These are phyloP conservation scores for Caenorhabditis sp. DNA, from an alignment of 2,888 invertebrate species.

Conservation along the genomic window DNA sequence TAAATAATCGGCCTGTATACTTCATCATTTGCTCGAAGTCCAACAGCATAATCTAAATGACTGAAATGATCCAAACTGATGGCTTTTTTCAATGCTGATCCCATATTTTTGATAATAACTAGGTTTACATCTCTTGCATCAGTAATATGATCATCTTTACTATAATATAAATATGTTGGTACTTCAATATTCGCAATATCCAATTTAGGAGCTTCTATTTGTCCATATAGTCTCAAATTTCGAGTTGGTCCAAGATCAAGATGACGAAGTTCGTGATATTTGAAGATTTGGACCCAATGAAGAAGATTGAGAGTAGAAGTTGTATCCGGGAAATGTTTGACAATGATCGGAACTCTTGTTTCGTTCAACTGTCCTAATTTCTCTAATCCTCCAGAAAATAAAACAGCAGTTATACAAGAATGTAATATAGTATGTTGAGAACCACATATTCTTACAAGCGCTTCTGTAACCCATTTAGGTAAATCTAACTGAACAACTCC, in stretches of 20 bases:
- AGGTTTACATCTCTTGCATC: slow-evolving; percentile 25
- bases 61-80: slow-evolving; percentile 36
- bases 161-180: slow-evolving; percentile 33
- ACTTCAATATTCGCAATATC: slow-evolving; percentile 32
- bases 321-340: slow-evolving; percentile 29
- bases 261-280: slow-evolving; percentile 29
- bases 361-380: slow-evolving; percentile 30
- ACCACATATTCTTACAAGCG: slow-evolving; percentile 9
- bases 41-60: slow-evolving; percentile 38
- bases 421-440: slow-evolving; percentile 1
- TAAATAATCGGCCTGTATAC: slow-evolving; percentile 39
- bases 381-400: slow-evolving; percentile 11
- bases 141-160: slow-evolving; percentile 27
- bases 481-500: slow-evolving; percentile 16
- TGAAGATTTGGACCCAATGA: slow-evolving; percentile 40
- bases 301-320: slow-evolving; percentile 38
- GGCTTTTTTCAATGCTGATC: slow-evolving; percentile 26
- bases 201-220: slow-evolving; percentile 23
- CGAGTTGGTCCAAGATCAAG: slow-evolving; percentile 25
- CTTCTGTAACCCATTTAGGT: slow-evolving; percentile 8
- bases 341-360: slow-evolving; percentile 21
- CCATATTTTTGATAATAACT: slow-evolving; percentile 25
- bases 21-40: slow-evolving; percentile 38
- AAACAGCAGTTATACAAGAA: slow-evolving; percentile 11
- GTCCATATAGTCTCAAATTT: slow-evolving; percentile 26